Conservation (phyloP, 2,888 invertebrate genomes). For the Patella ulyssiponensis region DNA sequence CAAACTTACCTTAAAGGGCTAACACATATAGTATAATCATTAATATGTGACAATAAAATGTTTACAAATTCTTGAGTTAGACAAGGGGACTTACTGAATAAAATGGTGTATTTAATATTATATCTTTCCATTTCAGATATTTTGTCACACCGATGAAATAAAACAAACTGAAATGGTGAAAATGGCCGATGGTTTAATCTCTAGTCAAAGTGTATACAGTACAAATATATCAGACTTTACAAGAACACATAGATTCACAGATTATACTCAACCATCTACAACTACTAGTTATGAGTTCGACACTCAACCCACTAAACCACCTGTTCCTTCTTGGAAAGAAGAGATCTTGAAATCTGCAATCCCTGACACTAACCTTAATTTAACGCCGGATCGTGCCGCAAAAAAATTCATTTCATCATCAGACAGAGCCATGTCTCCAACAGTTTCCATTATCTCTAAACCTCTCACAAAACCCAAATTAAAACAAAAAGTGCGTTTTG, state of each 20-base stretch:
- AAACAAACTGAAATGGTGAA: not conserved
- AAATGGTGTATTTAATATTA: too few relatives aligned
- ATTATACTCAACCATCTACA: not conserved
- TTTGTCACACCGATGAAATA: too few relatives aligned
- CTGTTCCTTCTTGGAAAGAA: conserved; percentile 28
- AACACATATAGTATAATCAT: too few relatives aligned
- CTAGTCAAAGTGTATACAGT: not conserved
- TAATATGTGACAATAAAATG: too few relatives aligned
- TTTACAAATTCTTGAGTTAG: too few relatives aligned
- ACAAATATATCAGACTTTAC: not conserved
- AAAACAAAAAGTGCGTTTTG: conserved; percentile 50
- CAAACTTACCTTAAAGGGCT: too few relatives aligned
- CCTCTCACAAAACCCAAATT: conserved; percentile 18
- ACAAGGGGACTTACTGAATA: too few relatives aligned
- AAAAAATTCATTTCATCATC: conserved; percentile 20
- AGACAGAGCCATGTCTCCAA: not conserved
- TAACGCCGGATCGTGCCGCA: conserved; percentile 55
- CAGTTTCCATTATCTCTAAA: not conserved
- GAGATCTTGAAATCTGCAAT: conserved; percentile 14
- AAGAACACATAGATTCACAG: not conserved
- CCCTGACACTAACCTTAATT: conserved; percentile 51
- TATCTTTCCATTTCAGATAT: too few relatives aligned
- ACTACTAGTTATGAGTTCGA: conserved; percentile 4
- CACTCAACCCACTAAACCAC: conserved; percentile 18
- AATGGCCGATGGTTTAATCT: not conserved